Evolutionary conservation across 2,888 invertebrate species (phyloP), one percentile per base, ranked within the genome.

Genomic region (Parasteatoda lunata): DNA sequence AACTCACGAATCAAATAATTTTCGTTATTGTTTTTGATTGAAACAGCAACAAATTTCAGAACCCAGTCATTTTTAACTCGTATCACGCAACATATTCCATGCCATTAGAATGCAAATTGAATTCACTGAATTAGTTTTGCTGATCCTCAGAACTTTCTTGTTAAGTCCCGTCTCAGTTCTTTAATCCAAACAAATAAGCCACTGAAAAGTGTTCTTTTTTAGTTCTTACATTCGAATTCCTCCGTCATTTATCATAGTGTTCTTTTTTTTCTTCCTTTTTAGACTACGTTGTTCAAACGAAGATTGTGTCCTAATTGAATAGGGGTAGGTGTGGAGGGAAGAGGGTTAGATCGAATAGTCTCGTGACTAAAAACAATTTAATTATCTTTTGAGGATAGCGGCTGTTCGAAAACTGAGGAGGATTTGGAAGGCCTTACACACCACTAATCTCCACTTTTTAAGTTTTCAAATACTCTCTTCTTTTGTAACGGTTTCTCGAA

Each of bases 351-450:
- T 13, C 4, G 59, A 59, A 59, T 6, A 69, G 15, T 45, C 69
- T 48, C 76, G 82, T 82, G 82, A 76, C 82, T 76, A 76, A 82
- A 82, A 82, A 69, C 82, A 76, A 82, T 82, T 82, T 82, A 82
- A 82, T 82, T 82, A 82, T 82, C 82, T 82, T 76, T 8, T 30
- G 49, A 45, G 48, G 51, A 52, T 7, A n/a, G 45, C 54, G 30
- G 48, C 64, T 70, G 47, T 76, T 76, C 51, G 82, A n/a, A 51
- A 65, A 49, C 76, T n/a, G 69, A 76, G 70, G 49, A 49, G 45
- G 82, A 77, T 73, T 75, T 81, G 15, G 52, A 30, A 45, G 30
- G 76, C 59, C 59, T 70, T 68, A 70, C n/a, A 66, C 5, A 64
- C 6, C 75, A 69, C 82, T 82, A 82, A 82, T 82, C 82, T 51